Percentiles rank a stretch among this genome's conserved stretches.
Conservation (phyloP, 2,797 vertebrate species). For the Sebastes matsubarae region DNA sequence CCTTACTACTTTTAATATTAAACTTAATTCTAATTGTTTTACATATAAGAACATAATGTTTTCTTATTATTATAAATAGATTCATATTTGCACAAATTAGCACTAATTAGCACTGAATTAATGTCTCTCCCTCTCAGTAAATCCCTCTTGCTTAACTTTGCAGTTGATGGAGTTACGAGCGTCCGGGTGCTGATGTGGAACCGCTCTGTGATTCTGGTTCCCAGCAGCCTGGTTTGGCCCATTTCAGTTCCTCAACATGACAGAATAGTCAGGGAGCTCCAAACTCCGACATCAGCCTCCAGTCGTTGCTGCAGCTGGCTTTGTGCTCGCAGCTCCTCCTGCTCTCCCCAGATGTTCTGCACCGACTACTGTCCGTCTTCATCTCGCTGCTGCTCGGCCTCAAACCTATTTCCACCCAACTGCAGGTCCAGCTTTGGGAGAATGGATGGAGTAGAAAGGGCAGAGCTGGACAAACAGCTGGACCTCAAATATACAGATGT, state of each 20-base stretch:
- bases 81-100: neutral
- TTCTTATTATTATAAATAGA: neutral
- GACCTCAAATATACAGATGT: slow-evolving; percentile 44
- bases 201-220: slow-evolving; percentile 75
- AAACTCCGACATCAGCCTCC: slow-evolving; percentile 5
- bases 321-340: slow-evolving; percentile 32
- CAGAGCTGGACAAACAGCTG: slow-evolving; percentile 38
- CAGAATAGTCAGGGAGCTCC: slow-evolving; percentile 79
- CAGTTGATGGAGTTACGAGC: slow-evolving; percentile 76
- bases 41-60: neutral
- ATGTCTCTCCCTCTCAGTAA: fast-evolving
- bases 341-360: slow-evolving; percentile 17
- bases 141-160: neutral
- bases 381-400: slow-evolving; percentile 44
- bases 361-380: slow-evolving; percentile 43
- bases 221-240: slow-evolving; percentile 74
- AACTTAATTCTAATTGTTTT: neutral
- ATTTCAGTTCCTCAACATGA: slow-evolving; percentile 80
- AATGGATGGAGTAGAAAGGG: neutral
- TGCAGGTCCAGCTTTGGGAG: slow-evolving; percentile 28
- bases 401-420: slow-evolving; percentile 30
- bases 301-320: slow-evolving; percentile 29
- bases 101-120: neutral
- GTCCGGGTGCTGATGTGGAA: slow-evolving; percentile 89
- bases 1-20: neutral